A percentile compares a stretch with the other conserved stretches of the same genome.
Evolutionary conservation across 2,888 invertebrate genomes (phyloP).

Genomic region (Flabesymbios commensalis): DNA sequence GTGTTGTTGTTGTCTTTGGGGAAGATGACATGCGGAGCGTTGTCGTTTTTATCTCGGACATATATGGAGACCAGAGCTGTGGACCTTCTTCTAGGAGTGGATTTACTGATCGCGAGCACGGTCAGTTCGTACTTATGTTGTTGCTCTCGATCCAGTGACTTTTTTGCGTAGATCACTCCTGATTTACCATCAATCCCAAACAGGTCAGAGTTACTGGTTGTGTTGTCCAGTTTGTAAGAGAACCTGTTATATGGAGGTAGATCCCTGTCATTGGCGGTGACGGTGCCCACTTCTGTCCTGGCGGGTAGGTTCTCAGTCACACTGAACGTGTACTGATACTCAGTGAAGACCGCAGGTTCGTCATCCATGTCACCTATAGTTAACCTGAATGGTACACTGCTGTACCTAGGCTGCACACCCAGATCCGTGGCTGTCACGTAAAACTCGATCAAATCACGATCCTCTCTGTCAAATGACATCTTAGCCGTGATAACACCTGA

Average conservation of each 20-base stretch:
- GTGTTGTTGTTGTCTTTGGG: slow-evolving; percentile 25
- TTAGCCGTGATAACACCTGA: slow-evolving; percentile 14
- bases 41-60: slow-evolving; percentile 33
- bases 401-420: slow-evolving; percentile 16
- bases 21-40: slow-evolving; percentile 25
- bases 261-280: slow-evolving; percentile 23
- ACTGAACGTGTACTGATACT: slow-evolving; percentile 13
- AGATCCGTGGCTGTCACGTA: slow-evolving; percentile 17
- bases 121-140: slow-evolving; percentile 19
- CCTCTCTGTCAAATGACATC: slow-evolving; percentile 3
- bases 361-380: slow-evolving; percentile 22
- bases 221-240: slow-evolving; percentile 2
- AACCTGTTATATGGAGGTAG: slow-evolving; percentile 19
- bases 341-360: slow-evolving; percentile 23
- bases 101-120: slow-evolving; percentile 1
- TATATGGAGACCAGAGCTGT: slow-evolving; percentile 27
- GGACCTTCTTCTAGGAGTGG: slow-evolving; percentile 8
- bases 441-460: slow-evolving; percentile 1
- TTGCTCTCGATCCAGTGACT: slow-evolving; percentile 25
- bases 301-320: slow-evolving; percentile 21
- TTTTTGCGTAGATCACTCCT: slow-evolving; percentile 83
- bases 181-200: slow-evolving; percentile 73
- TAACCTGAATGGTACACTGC: slow-evolving; percentile 1
- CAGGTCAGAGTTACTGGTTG: slow-evolving; percentile 57
- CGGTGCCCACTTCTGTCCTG: slow-evolving; percentile 20